A percentile compares a stretch with the other conserved stretches of the same genome.
These are phyloP conservation scores for Ictalurus furcatus DNA, from an alignment of 2,113 vertebrate genomes.

Conservation along the genomic window DNA sequence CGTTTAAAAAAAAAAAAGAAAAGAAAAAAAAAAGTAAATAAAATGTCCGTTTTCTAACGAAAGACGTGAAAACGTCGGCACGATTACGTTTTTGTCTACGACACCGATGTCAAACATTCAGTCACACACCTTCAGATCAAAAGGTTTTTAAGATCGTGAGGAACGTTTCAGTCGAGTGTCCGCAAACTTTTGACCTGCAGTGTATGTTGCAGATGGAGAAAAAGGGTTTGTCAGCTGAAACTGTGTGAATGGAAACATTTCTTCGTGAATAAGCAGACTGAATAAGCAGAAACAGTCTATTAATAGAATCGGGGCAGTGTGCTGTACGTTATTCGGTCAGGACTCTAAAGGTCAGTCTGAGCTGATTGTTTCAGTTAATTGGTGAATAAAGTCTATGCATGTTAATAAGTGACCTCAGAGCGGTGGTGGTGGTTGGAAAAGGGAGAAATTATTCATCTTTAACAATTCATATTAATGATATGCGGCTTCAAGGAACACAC, in stretches of 20 bases:
- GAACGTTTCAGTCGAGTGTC: no score
- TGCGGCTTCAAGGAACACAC: not conserved
- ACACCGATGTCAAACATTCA: no score
- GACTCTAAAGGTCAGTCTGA: not conserved
- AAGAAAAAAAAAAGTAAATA: no score
- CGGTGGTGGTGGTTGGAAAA: not conserved
- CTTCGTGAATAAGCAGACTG: not conserved
- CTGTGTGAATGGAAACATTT: not conserved
- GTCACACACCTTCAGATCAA: no score
- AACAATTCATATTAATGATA: not conserved
- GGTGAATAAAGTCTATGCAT: slow-evolving; percentile 16
- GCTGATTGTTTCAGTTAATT: slow-evolving; percentile 18
- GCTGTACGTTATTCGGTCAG: not conserved
- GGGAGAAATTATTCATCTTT: not conserved
- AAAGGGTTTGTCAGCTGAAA: not conserved
- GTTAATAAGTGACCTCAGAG: slow-evolving; percentile 18
- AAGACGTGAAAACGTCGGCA: no score
- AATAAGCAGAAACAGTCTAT: not conserved
- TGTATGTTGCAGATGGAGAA: not conserved
- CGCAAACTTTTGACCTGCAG: no score
- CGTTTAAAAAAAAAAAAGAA: no score
- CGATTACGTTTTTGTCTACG: no score
- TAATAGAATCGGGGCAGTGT: not conserved
- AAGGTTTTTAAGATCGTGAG: no score
- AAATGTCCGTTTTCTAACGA: no score